Conservation (phyloP, 2,113 vertebrate genomes). For the Nycticryphes semicollaris region DNA sequence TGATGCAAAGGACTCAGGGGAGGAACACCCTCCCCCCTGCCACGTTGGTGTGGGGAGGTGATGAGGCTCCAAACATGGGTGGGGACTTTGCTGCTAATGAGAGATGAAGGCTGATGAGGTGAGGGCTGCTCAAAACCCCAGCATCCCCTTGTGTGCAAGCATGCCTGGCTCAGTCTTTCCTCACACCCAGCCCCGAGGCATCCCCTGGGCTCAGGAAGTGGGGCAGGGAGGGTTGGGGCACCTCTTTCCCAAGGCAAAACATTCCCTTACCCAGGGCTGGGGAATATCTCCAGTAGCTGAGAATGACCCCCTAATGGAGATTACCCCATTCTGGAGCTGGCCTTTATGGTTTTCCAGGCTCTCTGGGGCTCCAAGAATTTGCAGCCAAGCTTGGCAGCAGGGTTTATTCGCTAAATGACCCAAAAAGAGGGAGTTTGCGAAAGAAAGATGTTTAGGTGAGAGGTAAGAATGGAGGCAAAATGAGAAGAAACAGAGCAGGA, state of each 20-base stretch:
- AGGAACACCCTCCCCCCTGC: neutral
- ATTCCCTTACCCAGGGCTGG: neutral
- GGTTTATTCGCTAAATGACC: neutral
- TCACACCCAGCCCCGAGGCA: neutral
- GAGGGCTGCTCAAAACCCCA: neutral
- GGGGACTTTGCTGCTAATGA: conserved; percentile 7
- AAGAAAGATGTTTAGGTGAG: neutral
- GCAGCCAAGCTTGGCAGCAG: neutral
- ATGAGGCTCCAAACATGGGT: neutral
- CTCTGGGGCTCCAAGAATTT: neutral
- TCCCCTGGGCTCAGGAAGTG: neutral
- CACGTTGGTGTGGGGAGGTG: neutral
- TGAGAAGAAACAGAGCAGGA: neutral
- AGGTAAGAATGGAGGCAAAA: neutral
- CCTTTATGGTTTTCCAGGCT: neutral
- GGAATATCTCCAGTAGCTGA: neutral
- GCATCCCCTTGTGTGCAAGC: neutral
- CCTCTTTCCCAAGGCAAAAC: neutral
- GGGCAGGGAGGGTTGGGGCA: neutral
- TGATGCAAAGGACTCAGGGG: accelerated
- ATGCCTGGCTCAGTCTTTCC: neutral
- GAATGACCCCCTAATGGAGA: neutral
- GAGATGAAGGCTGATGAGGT: neutral
- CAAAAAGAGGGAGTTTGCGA: accelerated
- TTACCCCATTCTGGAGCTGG: neutral